phyloP scores from a whole-genome alignment of 2,113 vertebrate species.

The Geothlypis trichas region DNA sequence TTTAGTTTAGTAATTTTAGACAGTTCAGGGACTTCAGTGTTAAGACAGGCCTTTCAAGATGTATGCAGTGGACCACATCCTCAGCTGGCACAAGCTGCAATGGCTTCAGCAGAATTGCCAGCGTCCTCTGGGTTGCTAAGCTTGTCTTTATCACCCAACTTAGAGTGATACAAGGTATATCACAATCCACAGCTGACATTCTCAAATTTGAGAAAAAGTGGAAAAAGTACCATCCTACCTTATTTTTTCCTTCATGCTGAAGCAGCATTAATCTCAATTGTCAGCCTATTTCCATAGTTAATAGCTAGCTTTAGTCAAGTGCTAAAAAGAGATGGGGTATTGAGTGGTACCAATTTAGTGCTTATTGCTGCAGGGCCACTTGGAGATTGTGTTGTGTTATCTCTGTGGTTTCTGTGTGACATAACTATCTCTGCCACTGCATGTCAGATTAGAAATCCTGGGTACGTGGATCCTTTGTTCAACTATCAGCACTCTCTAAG shows the following conservation, averaged over 20 bases:
- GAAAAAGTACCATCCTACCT: neutral
- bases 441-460: neutral
- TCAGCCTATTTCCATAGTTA: conserved; percentile 5
- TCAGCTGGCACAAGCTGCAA: neutral
- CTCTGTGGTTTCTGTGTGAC: neutral
- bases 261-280: neutral
- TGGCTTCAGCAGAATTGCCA: neutral
- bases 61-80: neutral
- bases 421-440: neutral
- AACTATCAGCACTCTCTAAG: conserved; percentile 44
- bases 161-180: neutral
- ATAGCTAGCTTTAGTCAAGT: neutral
- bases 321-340: neutral
- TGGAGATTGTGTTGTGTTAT: neutral
- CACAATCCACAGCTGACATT: neutral
- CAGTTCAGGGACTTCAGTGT: neutral
- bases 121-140: neutral
- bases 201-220: neutral
- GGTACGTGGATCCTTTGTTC: neutral
- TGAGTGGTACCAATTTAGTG: conserved; percentile 30
- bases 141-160: neutral
- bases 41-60: neutral
- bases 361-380: neutral
- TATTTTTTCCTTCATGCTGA: neutral
- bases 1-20: neutral